phyloP scores from a whole-genome alignment of 2,113 vertebrate species.

The Dromiciops gliroides region DNA sequence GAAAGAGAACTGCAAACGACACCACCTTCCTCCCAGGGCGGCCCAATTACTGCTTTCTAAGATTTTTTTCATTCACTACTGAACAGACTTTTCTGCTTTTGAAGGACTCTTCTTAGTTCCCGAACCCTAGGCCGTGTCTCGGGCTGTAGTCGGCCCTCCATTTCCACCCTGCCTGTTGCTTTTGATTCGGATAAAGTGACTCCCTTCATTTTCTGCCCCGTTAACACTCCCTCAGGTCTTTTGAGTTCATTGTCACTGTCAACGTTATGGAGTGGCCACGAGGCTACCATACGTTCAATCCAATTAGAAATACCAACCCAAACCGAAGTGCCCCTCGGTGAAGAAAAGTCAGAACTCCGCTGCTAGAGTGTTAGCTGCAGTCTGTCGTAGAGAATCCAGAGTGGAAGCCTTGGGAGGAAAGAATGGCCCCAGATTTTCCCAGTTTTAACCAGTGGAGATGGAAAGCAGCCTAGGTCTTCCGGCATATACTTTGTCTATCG shows the following conservation, averaged over 20 bases:
- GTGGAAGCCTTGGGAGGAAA: not conserved
- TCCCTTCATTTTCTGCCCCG: not conserved
- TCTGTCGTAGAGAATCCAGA: not conserved
- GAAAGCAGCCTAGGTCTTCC: not conserved
- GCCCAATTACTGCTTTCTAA: not conserved
- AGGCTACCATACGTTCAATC: not conserved
- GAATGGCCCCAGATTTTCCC: not conserved
- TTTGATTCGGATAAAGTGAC: not conserved
- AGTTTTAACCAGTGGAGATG: not conserved
- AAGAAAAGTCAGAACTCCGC: not conserved
- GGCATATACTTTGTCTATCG: not conserved
- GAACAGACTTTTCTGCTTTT: not conserved
- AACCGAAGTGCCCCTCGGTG: not conserved
- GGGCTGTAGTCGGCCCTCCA: not conserved
- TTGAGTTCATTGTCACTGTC: not conserved
- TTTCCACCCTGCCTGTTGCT: not conserved
- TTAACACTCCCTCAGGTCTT: not conserved
- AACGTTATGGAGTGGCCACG: not conserved
- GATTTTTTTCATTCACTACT: not conserved
- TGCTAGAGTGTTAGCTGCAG: not conserved
- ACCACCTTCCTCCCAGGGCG: not conserved
- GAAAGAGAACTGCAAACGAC: not conserved
- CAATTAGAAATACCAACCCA: not conserved
- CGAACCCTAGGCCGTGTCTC: not conserved
- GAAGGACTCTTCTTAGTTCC: not conserved